Base-by-base conservation (phyloP, 2,797 vertebrate genomes). In the Tokudaia tokunoshimensis region DNA sequence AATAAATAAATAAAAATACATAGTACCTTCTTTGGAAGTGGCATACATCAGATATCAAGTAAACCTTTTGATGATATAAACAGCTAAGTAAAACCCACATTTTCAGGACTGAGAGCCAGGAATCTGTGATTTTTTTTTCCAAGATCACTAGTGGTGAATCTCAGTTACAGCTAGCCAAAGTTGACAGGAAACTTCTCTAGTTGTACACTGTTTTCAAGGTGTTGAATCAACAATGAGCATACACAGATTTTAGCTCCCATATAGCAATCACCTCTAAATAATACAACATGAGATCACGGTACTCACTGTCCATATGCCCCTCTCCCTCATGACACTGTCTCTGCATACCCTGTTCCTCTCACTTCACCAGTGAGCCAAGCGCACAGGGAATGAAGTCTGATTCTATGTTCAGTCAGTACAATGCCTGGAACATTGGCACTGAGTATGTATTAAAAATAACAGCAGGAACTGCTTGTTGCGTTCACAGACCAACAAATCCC, bases 391-490 rank as follows among this genome's bases (percentile, higher is more conserved):
- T 93, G 70, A 57, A 63, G 86, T 96, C 92, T 92, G 92, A 92
- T 85, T 91, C 95, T 80, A 14, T 84, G 95, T 97, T 97, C 95
- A 41, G 96, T 96, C 95, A 29, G 96, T 89, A 96, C 94, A 96
- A 95, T 63, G 96, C 94, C 83, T 92, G 94, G 97, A 96, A 98
- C 98, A 97, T 90, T 97, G 97, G 95, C 96, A 96, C 94, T 1
- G 50, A 67, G 44, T 44, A 44, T 9, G n/a, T 80, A 90, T 93
- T 91, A 76, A 97, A 93, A 97, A 95, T 94, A 95, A 74, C 95
- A 95, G 75, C 63, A 65, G 67, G 80, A 82, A 92, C 95, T 90
- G 91, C 70, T 55, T 82, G 87, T 70, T 55, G 91, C 92, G 76
- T 94, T 95, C 67, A 50, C 57, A 89, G 44, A 61, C 79, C 83